A percentile compares a stretch with the other conserved stretches of the same genome.
Evolutionary conservation across 2,797 vertebrate species (phyloP).

Genomic region (Neostethus bicornis): DNA sequence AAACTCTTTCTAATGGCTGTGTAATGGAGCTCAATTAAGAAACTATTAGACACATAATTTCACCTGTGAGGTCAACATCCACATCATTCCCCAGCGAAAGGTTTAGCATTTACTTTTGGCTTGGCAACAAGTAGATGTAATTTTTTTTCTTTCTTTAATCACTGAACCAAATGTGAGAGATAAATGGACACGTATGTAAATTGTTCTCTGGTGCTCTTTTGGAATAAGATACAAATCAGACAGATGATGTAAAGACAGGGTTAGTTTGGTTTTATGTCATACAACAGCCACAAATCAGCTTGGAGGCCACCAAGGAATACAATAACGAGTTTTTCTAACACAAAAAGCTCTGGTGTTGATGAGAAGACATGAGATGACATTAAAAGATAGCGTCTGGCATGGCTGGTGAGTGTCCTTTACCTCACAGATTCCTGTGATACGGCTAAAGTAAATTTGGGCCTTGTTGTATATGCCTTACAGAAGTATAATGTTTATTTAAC

Average conservation of each 20-base stretch:
- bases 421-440: constrained; percentile 81
- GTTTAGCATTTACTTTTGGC: constrained; percentile 63
- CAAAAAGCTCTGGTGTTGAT: constrained; percentile 34
- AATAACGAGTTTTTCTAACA: constrained; percentile 43
- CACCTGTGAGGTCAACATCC: constrained; percentile 70
- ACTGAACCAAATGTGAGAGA: constrained; percentile 28
- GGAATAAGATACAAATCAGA: constrained; percentile 34
- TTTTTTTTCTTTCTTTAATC: constrained; percentile 13
- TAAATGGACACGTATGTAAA: constrained; percentile 3
- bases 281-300: constrained; percentile 52
- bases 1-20: constrained; percentile 61
- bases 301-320: constrained; percentile 52
- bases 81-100: constrained; percentile 50
- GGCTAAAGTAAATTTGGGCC: constrained; percentile 83
- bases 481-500: constrained; percentile 88
- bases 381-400: constrained; percentile 61
- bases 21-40: constrained; percentile 77
- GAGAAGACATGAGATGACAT: constrained; percentile 62
- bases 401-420: constrained; percentile 77
- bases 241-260: constrained; percentile 16
- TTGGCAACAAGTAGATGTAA: constrained; percentile 39
- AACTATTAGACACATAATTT: constrained; percentile 71
- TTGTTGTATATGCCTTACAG: constrained; percentile 84
- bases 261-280: constrained; percentile 50
- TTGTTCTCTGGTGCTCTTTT: constrained; percentile 7